Evolutionary conservation across 2,113 vertebrate species (phyloP).

Genomic region (pig (Sus scrofa)): DNA sequence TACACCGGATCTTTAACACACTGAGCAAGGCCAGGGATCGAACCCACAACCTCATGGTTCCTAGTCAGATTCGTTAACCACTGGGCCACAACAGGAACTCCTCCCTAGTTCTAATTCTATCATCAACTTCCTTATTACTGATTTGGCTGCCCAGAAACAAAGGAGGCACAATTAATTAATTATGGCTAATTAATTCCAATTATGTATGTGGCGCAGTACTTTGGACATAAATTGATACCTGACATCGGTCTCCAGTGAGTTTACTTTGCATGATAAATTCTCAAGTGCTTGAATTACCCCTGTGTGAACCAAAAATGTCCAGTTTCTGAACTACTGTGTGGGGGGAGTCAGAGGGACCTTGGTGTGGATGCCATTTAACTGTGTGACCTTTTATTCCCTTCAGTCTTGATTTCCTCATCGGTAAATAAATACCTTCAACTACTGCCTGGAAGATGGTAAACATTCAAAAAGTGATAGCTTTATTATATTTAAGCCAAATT

Average conservation of each 20-base stretch:
- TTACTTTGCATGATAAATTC: constrained; percentile 48
- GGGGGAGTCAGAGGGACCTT: not conserved
- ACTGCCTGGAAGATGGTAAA: not conserved
- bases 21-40: too few species aligned
- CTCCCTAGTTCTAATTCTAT: constrained; percentile 49
- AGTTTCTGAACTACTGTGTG: not conserved
- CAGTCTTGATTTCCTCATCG: constrained; percentile 28
- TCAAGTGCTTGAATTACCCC: not conserved
- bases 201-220: constrained; percentile 6
- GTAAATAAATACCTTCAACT: not conserved
- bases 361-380: not conserved
- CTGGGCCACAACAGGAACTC: too few species aligned
- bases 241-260: constrained; percentile 44
- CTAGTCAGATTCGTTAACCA: too few species aligned
- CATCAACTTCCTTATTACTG: constrained; percentile 41
- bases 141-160: constrained; percentile 60
- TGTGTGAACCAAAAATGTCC: not conserved
- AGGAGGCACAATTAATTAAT: constrained; percentile 43
- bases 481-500: constrained; percentile 9
- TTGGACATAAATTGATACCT: constrained; percentile 10
- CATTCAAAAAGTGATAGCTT: constrained; percentile 1
- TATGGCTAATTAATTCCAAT: constrained; percentile 44
- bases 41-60: too few species aligned
- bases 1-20: too few species aligned
- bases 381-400: not conserved